These are phyloP conservation scores for Pedionomus torquatus DNA, from an alignment of 2,113 vertebrate genomes.

Conservation along the genomic window DNA sequence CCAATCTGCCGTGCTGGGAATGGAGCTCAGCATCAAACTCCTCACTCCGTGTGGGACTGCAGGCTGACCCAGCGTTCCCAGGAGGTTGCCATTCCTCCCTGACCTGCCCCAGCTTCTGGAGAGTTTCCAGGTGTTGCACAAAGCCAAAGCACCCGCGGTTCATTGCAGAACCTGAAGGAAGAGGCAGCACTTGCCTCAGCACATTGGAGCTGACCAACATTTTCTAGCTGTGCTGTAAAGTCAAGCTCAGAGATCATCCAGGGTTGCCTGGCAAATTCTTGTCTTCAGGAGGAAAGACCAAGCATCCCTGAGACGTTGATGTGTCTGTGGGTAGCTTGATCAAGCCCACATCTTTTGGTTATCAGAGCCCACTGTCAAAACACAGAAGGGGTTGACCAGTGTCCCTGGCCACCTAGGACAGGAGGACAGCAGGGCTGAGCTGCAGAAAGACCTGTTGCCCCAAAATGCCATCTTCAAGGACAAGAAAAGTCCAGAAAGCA, in stretches of 20 bases:
- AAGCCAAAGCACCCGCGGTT: not conserved
- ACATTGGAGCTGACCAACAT: not conserved
- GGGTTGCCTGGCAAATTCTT: not conserved
- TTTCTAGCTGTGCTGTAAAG: not conserved
- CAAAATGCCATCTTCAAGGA: not conserved
- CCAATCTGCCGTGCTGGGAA: rapidly evolving
- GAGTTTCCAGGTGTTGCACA: constrained; percentile 26
- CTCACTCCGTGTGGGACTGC: rapidly evolving
- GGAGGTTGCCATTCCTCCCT: not conserved
- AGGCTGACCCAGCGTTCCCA: rapidly evolving
- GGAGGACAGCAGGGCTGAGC: not conserved
- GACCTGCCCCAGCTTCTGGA: constrained; percentile 9
- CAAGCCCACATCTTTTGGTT: not conserved
- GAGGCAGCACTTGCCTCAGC: not conserved
- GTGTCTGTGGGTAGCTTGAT: rapidly evolving
- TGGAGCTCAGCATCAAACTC: not conserved
- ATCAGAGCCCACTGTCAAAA: rapidly evolving
- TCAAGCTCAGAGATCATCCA: not conserved
- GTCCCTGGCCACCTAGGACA: not conserved
- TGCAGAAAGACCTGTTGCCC: not conserved
- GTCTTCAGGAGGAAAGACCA: not conserved
- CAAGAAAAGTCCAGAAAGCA: not conserved
- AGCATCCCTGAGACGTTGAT: not conserved
- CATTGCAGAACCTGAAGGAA: constrained; percentile 39
- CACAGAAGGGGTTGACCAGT: too few species aligned